Base-by-base conservation (phyloP, 1,140 invertebrate genomes). In the Cyclina sinensis region DNA sequence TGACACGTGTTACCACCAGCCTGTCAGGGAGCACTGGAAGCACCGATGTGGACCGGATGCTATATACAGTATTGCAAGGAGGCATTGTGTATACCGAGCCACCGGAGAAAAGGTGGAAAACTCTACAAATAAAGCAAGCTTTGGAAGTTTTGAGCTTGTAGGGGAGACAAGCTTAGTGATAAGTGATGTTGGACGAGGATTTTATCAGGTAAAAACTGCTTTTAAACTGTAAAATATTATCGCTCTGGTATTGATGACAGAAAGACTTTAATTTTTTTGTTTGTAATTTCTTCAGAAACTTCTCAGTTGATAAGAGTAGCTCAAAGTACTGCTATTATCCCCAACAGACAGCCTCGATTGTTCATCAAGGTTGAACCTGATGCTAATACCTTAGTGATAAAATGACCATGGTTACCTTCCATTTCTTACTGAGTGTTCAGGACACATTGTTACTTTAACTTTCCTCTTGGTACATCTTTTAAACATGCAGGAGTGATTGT, bases 191-290 rank as follows among this genome's bases (percentile, higher is more conserved):
- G 90, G 90, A 32, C 39, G 24, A 35, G 48, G 81, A n/a, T 90
- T 91, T 81, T 91, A 90, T 86, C 62, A 89, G 48, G 86, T 91
- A n/a, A n/a, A n/a, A n/a, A n/a, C n/a, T n/a, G n/a, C n/a, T n/a
- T n/a, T n/a, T n/a, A n/a, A n/a, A n/a, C n/a, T n/a, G n/a, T n/a
- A n/a, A n/a, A n/a, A n/a, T n/a, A n/a, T n/a, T n/a, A n/a, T n/a
- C n/a, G n/a, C n/a, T n/a, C n/a, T n/a, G n/a, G n/a, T n/a, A n/a
- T n/a, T n/a, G n/a, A n/a, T n/a, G n/a, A n/a, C n/a, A n/a, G n/a
- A n/a, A n/a, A n/a, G n/a, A n/a, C n/a, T n/a, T n/a, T n/a, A n/a
- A n/a, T n/a, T n/a, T n/a, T n/a, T n/a, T n/a, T n/a, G n/a, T n/a
- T n/a, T n/a, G n/a, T n/a, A n/a, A n/a, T n/a, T n/a, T n/a, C n/a